Conservation (phyloP, 1,140 invertebrate species). For the Ceratosolen solmsi region DNA sequence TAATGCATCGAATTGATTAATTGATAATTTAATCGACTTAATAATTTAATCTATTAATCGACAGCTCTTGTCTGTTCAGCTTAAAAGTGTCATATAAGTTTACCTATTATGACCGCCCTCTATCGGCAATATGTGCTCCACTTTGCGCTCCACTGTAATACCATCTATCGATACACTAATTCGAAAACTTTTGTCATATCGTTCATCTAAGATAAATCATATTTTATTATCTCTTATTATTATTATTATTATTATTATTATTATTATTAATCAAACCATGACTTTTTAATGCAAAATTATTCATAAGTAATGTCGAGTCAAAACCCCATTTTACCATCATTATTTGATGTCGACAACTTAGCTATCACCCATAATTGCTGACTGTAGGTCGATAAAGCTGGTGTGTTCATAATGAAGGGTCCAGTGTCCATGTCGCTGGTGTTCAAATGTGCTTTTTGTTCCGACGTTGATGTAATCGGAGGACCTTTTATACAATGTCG, state of each 20-base stretch:
- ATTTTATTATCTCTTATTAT: too few relatives aligned
- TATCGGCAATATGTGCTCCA: conserved; percentile 78
- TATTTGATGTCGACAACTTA: conserved; percentile 87
- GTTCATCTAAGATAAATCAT: conserved; percentile 78
- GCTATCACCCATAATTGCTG: conserved; percentile 96
- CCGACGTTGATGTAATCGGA: conserved; percentile 87
- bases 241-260: too few relatives aligned
- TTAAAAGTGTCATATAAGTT: too few relatives aligned
- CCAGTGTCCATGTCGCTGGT: conserved; percentile 84
- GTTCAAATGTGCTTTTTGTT: conserved; percentile 78
- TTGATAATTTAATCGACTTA: too few relatives aligned
- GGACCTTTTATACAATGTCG: conserved; percentile 79
- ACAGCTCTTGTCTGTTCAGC: too few relatives aligned
- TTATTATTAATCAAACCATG: too few relatives aligned
- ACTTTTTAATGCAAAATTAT: too few relatives aligned
- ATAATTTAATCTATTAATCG: too few relatives aligned
- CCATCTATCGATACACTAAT: conserved; percentile 88
- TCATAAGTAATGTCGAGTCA: too few relatives aligned
- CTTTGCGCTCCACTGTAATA: conserved; percentile 81
- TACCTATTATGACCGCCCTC: conserved; percentile 82
- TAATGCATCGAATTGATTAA: too few relatives aligned
- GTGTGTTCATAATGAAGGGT: conserved; percentile 89
- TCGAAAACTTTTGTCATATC: conserved; percentile 90
- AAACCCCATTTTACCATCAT: conserved; percentile 79
- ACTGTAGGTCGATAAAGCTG: conserved; percentile 87